Base-by-base conservation (phyloP, 1,140 invertebrate species). In the Schlechtendalia chinensis region DNA sequence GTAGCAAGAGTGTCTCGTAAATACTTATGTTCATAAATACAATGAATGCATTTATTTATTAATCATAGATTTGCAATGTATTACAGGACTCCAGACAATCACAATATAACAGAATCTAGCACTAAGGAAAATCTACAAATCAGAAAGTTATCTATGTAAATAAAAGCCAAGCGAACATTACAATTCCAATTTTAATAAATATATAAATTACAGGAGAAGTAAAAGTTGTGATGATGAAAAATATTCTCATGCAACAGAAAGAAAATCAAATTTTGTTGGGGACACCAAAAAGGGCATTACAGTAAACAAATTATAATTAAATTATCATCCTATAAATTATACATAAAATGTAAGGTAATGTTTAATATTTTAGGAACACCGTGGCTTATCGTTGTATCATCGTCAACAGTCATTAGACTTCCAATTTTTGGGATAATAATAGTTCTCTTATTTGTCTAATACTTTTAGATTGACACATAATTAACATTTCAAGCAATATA, bases 161-260 rank as follows among this genome's bases (percentile, higher is more conserved):
- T 47, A 24, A 22, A 45, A 16, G 27, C 8, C 8, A 39, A 39
- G 3, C 32, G 8, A 39, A 39, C 32, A 39, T 39, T 39, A 39
- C 3, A 39, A 39, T 39, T 39, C 32, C 8, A 39, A 39, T 39
- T 47, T 32, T 53, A 71, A 50, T 53, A 19, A 56, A 32, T 24
- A 5, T 29, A 75, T 61, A 45, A 17, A 11, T 79, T 79, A 50
- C 22, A 79, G 75, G 75, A 63, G 75, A 61, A 79, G 75, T 27
- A 79, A 79, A 59, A 79, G 75, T 50, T 79, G 75, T 63, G 75
- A 79, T 0, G 75, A 79, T 63, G 58, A 79, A 24, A 79, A 79
- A n/a, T 79, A 61, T 63, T 63, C 56, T 14, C 75, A 79, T 50
- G 75, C 75, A 50, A 79, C 32, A 29, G 39, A 79, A 63, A 79